Percentiles rank a stretch among this genome's conserved stretches.
Evolutionary conservation across 1,140 invertebrate species (phyloP).

Genomic region (Diorhabda elongata): DNA sequence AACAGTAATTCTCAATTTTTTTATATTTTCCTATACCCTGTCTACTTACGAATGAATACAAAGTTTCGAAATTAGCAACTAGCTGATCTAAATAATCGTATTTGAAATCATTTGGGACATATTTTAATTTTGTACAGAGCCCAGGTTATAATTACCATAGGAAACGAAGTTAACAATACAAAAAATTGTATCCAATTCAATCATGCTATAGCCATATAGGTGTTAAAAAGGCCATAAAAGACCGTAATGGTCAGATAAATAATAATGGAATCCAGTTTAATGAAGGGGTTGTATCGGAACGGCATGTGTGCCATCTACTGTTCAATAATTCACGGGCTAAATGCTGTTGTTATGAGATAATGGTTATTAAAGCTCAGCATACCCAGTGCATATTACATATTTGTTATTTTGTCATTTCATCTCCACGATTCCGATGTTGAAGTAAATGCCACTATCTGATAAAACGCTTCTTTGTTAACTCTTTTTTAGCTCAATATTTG

Average conservation of each 20-base stretch:
- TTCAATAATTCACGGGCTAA: constrained; percentile 38
- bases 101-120: not conserved
- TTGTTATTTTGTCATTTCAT: constrained; percentile 35
- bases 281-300: constrained; percentile 22
- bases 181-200: constrained; percentile 8
- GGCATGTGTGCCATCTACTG: constrained; percentile 34
- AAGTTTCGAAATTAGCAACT: no score
- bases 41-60: no score
- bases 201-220: constrained; percentile 11
- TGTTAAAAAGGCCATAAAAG: constrained; percentile 20
- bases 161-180: not conserved
- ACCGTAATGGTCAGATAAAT: constrained; percentile 19
- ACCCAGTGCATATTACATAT: constrained; percentile 35
- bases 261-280: constrained; percentile 21
- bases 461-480: constrained; percentile 11
- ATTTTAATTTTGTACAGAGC: not conserved
- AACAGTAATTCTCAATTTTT: no score
- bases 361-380: constrained; percentile 35
- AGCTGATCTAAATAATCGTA: no score
- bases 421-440: constrained; percentile 10
- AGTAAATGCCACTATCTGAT: constrained; percentile 15
- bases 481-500: constrained; percentile 1
- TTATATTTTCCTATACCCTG: no score
- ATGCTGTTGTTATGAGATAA: constrained; percentile 38
- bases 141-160: not conserved